These are phyloP conservation scores for Drosophila hydei DNA, from an alignment of 1,140 invertebrate genomes.

Conservation along the genomic window DNA sequence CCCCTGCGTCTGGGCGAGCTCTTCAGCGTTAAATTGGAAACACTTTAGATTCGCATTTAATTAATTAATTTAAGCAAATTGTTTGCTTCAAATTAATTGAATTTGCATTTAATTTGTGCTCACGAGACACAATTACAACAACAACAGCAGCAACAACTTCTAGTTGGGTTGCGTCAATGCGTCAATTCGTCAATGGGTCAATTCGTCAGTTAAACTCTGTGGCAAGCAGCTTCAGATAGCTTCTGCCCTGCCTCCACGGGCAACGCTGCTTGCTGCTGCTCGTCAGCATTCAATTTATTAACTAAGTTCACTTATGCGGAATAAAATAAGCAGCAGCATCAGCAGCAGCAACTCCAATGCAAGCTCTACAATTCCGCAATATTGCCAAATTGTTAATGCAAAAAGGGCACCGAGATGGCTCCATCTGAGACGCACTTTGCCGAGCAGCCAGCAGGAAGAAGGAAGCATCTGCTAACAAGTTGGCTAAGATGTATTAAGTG, in stretches of 20 bases:
- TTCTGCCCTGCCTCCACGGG: background rate
- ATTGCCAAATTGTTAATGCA: slow-evolving; percentile 2
- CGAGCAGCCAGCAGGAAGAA: no score
- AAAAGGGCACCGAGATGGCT: background rate
- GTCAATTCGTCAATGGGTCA: slow-evolving; percentile 43
- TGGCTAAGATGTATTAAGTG: background rate
- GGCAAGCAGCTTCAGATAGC: slow-evolving; percentile 3
- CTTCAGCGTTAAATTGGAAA: slow-evolving; percentile 75
- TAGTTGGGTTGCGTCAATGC: slow-evolving; percentile 24
- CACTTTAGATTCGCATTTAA: slow-evolving; percentile 82
- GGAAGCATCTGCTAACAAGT: no score
- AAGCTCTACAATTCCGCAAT: background rate
- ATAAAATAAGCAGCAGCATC: slow-evolving; percentile 28
- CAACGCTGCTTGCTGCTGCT: background rate
- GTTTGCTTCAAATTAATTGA: slow-evolving; percentile 83
- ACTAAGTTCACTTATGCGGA: slow-evolving; percentile 35
- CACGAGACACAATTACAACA: slow-evolving; percentile 45
- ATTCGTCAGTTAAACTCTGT: slow-evolving; percentile 37
- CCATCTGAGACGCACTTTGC: slow-evolving; percentile 17
- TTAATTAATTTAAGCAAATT: slow-evolving; percentile 84
- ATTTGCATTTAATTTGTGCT: slow-evolving; percentile 83
- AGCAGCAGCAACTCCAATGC: slow-evolving; percentile 28
- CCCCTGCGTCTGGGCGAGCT: slow-evolving; percentile 36
- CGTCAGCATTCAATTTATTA: slow-evolving; percentile 59
- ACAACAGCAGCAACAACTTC: slow-evolving; percentile 32